Conservation (phyloP, 2,888 invertebrate species). For the Tenodera sinensis region DNA sequence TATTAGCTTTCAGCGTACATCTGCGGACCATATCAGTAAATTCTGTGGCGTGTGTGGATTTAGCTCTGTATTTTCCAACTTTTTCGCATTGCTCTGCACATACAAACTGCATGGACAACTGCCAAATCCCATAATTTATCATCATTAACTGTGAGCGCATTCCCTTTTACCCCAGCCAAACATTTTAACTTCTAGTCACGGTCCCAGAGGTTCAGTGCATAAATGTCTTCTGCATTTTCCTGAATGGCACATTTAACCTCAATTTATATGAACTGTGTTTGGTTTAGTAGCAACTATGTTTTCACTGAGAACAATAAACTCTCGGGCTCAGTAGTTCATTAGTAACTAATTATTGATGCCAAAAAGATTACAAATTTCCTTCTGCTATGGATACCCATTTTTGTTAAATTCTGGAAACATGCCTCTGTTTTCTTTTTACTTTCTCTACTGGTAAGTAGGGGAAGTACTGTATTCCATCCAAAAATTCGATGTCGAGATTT, state of each 20-base stretch:
- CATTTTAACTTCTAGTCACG: not conserved
- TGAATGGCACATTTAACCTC: not conserved
- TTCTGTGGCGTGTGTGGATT: not conserved
- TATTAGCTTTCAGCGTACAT: not conserved
- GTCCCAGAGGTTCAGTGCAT: not conserved
- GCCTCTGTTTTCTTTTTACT: too few relatives aligned
- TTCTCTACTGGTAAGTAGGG: too few relatives aligned
- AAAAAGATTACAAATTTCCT: too few relatives aligned
- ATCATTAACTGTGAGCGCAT: not conserved
- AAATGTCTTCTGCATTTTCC: not conserved
- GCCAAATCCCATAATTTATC: not conserved
- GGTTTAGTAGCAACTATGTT: too few relatives aligned
- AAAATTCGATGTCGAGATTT: too few relatives aligned
- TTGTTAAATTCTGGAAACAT: too few relatives aligned
- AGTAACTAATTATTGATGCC: too few relatives aligned
- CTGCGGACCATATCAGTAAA: not conserved
- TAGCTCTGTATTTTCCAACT: not conserved
- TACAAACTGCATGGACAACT: not conserved
- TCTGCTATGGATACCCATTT: too few relatives aligned
- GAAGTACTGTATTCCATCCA: too few relatives aligned
- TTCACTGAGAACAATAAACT: too few relatives aligned
- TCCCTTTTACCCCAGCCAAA: not conserved
- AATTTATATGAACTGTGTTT: too few relatives aligned
- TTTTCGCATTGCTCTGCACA: not conserved
- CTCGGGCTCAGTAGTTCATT: too few relatives aligned